Evolutionary conservation across 2,888 invertebrate species (phyloP).

Genomic region (Leucozona laternaria): DNA sequence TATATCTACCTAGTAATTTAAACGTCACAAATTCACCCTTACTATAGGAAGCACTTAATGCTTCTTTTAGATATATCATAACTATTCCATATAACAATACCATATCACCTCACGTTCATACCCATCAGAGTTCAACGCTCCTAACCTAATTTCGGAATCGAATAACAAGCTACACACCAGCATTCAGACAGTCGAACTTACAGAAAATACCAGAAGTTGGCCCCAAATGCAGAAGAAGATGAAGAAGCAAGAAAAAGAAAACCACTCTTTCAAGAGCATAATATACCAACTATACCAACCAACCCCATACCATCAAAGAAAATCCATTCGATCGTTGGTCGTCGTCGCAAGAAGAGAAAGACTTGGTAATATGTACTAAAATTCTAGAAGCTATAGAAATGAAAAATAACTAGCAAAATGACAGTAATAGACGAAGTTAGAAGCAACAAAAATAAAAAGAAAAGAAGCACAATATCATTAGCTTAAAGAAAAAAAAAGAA

Average conservation of each 20-base stretch:
- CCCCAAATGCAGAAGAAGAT: conserved; percentile 44
- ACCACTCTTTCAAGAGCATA: conserved; percentile 62
- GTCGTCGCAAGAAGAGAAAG: conserved; percentile 46
- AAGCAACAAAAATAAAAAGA: conserved; percentile 27
- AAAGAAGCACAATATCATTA: conserved; percentile 17
- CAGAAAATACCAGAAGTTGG: conserved; percentile 59
- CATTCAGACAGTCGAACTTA: conserved; percentile 44
- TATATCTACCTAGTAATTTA: neutral
- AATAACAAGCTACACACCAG: conserved; percentile 77
- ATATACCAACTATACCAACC: conserved; percentile 42
- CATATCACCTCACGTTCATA: conserved; percentile 53
- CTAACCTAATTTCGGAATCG: conserved; percentile 83
- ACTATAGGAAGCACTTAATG: neutral
- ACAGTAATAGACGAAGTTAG: conserved; percentile 40
- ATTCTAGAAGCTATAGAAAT: conserved; percentile 50
- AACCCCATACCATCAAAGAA: conserved; percentile 48
- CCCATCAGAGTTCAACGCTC: conserved; percentile 81
- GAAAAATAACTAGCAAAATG: conserved; percentile 61
- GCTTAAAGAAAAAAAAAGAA: conserved; percentile 27
- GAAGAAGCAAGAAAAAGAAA: conserved; percentile 31
- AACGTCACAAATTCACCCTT: neutral
- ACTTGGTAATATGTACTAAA: conserved; percentile 21
- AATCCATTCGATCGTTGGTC: conserved; percentile 20
- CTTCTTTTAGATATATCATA: neutral
- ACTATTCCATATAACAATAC: conserved; percentile 13